Conservation (phyloP, 2,888 invertebrate species). For the Gasteruption jaculator region DNA sequence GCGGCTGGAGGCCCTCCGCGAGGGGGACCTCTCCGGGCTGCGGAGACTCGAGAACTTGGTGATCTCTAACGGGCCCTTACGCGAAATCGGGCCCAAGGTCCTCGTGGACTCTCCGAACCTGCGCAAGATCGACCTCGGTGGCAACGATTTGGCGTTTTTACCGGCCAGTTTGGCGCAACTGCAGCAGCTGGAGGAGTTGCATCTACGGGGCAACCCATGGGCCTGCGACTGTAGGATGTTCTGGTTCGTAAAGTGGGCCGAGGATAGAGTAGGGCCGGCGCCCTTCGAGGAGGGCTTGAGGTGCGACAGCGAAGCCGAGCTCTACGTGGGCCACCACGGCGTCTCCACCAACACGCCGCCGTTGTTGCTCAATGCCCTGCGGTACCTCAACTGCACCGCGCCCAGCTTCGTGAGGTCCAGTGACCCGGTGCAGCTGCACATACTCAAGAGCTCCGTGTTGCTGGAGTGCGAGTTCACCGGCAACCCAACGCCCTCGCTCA, state of each 20-base stretch:
- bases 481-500: constrained; percentile 74
- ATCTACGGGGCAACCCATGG: constrained; percentile 74
- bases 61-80: constrained; percentile 54
- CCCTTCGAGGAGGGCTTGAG: constrained; percentile 59
- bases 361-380: constrained; percentile 64
- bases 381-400: constrained; percentile 67
- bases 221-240: constrained; percentile 82
- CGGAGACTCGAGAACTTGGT: constrained; percentile 62
- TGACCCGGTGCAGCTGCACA: constrained; percentile 57
- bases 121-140: constrained; percentile 50
- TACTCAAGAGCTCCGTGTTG: constrained; percentile 64
- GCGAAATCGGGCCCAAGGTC: constrained; percentile 35
- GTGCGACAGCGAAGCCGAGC: constrained; percentile 54
- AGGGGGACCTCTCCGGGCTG: constrained; percentile 65
- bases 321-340: constrained; percentile 35
- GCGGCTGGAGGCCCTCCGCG: constrained; percentile 62
- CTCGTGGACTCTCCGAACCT: constrained; percentile 42
- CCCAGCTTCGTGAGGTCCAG: constrained; percentile 61
- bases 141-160: constrained; percentile 67
- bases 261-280: constrained; percentile 50
- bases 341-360: no score
- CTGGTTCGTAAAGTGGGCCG: constrained; percentile 69
- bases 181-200: constrained; percentile 60
- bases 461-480: constrained; percentile 75
- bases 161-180: constrained; percentile 68